Evolutionary conservation across 2,797 vertebrate species (phyloP).

Genomic region (Macroramphosus scolopax): DNA sequence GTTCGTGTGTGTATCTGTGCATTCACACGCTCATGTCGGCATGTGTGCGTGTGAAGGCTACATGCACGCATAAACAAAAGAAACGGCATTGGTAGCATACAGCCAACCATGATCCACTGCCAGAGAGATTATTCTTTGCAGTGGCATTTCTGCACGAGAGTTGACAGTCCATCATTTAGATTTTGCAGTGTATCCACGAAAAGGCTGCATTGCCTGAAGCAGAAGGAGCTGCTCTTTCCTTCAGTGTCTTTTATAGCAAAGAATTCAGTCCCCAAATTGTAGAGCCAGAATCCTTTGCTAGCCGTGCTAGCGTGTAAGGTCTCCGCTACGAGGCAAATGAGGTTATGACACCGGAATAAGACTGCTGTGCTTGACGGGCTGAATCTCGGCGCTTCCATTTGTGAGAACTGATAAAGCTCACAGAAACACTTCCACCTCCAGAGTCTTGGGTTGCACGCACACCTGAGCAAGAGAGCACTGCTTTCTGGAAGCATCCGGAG

Average conservation of each 20-base stretch:
- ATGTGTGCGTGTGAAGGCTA: conserved; percentile 56
- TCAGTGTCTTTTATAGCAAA: conserved; percentile 72
- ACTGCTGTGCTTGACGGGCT: conserved; percentile 29
- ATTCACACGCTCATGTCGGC: conserved; percentile 42
- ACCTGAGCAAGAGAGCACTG: conserved; percentile 38
- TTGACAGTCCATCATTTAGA: conserved; percentile 85
- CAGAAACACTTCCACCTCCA: conserved; percentile 39
- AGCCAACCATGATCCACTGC: conserved; percentile 78
- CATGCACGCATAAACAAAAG: conserved; percentile 73
- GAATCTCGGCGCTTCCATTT: conserved; percentile 38
- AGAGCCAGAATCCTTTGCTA: conserved; percentile 65
- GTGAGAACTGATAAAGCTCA: conserved; percentile 44
- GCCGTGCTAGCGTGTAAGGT: conserved; percentile 51
- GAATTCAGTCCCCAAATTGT: conserved; percentile 73
- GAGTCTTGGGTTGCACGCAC: conserved; percentile 39
- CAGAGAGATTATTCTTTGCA: conserved; percentile 82
- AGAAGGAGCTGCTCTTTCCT: conserved; percentile 76
- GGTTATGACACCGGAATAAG: conserved; percentile 43
- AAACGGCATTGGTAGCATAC: conserved; percentile 74
- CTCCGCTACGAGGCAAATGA: conserved; percentile 56
- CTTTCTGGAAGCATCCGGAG: conserved; percentile 42
- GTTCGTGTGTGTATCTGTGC: conserved; percentile 26
- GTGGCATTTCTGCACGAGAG: conserved; percentile 77
- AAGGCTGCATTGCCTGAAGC: conserved; percentile 79
- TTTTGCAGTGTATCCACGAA: conserved; percentile 80